Conservation (phyloP, 2,888 invertebrate species). For the Diarsia brunnea region DNA sequence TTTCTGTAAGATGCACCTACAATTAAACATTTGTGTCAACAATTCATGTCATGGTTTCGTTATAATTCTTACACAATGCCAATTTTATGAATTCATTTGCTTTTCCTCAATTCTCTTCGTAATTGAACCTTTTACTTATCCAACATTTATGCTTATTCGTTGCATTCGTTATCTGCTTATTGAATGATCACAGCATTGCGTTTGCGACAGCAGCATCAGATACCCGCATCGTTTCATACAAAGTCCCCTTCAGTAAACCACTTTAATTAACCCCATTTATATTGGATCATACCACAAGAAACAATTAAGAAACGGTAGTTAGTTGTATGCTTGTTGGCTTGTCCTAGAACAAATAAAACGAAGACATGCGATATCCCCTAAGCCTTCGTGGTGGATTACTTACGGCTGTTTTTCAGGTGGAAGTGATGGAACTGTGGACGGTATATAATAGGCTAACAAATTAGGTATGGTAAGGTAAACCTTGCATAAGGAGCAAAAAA, state of each 20-base stretch:
- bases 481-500: neutral
- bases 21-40: neutral
- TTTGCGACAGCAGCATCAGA: neutral
- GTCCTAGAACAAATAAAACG: neutral
- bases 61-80: neutral
- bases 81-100: neutral
- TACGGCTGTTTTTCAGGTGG: neutral
- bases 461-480: neutral
- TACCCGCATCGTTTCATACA: constrained; percentile 3
- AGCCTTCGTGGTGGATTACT: neutral
- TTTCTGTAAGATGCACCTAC: neutral
- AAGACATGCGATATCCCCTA: neutral
- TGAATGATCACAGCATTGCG: neutral
- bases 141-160: neutral
- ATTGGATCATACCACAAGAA: neutral
- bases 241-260: neutral
- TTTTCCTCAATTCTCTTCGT: neutral
- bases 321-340: too few species aligned
- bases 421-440: neutral
- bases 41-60: neutral
- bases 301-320: too few species aligned
- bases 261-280: neutral
- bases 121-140: neutral
- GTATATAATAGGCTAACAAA: neutral
- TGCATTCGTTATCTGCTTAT: neutral